A percentile compares a stretch with the other conserved stretches of the same genome.
Evolutionary conservation across 2,797 vertebrate genomes (phyloP).

Genomic region (Phyllotis vaccarum): DNA sequence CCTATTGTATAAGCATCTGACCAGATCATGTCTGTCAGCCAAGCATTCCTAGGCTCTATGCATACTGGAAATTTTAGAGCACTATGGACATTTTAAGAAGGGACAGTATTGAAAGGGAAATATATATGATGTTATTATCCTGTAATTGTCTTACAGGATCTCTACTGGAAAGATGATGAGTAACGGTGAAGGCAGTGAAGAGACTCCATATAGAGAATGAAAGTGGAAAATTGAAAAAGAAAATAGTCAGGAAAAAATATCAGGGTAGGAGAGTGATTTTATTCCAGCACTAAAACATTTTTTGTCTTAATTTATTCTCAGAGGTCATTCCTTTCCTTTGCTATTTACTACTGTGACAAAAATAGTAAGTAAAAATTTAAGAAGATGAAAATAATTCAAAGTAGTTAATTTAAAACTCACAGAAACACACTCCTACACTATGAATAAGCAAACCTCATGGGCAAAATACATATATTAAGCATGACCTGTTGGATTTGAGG

Average conservation of each 20-base stretch:
- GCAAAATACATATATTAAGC: neutral
- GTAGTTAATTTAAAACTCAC: neutral
- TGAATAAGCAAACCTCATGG: neutral
- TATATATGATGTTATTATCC: neutral
- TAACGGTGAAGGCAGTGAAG: neutral
- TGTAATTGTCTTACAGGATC: slow-evolving; percentile 45
- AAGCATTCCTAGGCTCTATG: too few relatives aligned
- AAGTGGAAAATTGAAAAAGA: slow-evolving; percentile 49
- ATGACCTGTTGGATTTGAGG: neutral
- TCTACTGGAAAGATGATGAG: slow-evolving; percentile 29
- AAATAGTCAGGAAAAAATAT: slow-evolving; percentile 66
- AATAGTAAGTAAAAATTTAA: neutral
- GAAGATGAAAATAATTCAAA: neutral
- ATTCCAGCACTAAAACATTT: neutral
- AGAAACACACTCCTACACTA: neutral
- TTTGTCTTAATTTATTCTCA: neutral
- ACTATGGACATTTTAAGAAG: neutral
- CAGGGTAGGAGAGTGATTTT: neutral
- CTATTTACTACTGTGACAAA: slow-evolving; percentile 6
- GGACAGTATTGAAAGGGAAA: neutral
- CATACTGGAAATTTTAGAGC: neutral
- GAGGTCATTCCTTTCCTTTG: slow-evolving; percentile 10
- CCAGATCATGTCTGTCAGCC: too few relatives aligned
- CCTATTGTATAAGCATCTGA: too few relatives aligned
- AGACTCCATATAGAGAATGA: slow-evolving; percentile 7